Base-by-base conservation (phyloP, 2,113 vertebrate species). In the Morone saxatilis region DNA sequence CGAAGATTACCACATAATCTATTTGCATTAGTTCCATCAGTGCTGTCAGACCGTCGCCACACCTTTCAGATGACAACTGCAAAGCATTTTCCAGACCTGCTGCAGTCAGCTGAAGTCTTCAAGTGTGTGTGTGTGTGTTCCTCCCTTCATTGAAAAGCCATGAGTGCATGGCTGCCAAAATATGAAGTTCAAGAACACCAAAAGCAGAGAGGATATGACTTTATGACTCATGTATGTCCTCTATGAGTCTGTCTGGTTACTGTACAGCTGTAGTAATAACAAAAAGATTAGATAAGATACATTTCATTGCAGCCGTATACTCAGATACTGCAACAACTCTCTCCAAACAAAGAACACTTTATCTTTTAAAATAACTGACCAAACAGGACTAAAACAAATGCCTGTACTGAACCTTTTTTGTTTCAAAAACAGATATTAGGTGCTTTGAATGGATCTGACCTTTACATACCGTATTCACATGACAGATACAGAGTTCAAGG, bases 1-100 rank as follows among this genome's bases (percentile, higher is more conserved):
- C 17, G 22, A 69, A 72, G 63, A 78, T 88, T 70, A 90, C 84
- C 73, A 62, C 84, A 68, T 45, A 38, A 61, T 83, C 80, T 78
- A 50, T 86, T 82, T 25, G 41, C 54, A 50, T 60, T 56, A 50
- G 62, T 54, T 63, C 63, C 76, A 72, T 86, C 81, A 71, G 66
- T 6, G 38, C 87, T 72, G 79, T 84, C 84, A 78, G 67, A 78
- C 62, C 41, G 12, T 40, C 10, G 66, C 79, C 86, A 87, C 86
- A 60, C 89, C 86, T 83, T 80, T 71, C 40, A 67, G n/a, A 77
- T 62, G 75, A 87, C 82, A 83, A 80, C 89, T 88, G 76, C 66
- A 65, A 72, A 43, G 70, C 73, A 41, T 88, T 81, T 87, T 79
- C 80, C 81, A 84, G 74, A 81, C 38, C 47, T 60, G 70, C 81